These are phyloP conservation scores for Actias luna DNA, from an alignment of 2,888 invertebrate genomes.

Conservation along the genomic window DNA sequence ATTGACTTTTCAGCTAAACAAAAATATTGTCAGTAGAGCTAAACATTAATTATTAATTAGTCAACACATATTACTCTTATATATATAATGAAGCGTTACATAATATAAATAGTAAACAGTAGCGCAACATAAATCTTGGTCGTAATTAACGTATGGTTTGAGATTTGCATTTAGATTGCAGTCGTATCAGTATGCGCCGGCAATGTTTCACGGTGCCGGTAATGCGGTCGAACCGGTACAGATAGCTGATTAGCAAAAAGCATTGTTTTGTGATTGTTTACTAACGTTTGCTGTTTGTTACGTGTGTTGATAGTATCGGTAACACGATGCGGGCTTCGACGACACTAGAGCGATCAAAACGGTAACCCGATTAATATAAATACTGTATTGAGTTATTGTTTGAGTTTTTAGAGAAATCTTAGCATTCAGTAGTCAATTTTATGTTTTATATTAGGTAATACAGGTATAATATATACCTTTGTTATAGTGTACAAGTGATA, in stretches of 20 bases:
- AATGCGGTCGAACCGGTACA: conserved; percentile 31
- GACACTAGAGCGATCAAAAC: conserved; percentile 4
- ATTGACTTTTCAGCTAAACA: neutral
- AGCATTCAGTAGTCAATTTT: no score
- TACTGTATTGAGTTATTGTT: no score
- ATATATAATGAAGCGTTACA: neutral
- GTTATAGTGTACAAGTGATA: no score
- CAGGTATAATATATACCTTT: no score
- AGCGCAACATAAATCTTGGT: conserved; percentile 47
- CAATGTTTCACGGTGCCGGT: conserved; percentile 49
- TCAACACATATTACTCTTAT: neutral
- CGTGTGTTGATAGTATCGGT: conserved; percentile 32
- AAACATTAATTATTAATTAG: conserved; percentile 12
- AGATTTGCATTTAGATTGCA: conserved; percentile 69
- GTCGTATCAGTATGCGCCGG: conserved; percentile 59
- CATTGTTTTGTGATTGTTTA: conserved; percentile 30
- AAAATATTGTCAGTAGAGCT: neutral
- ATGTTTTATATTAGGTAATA: no score
- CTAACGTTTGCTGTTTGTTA: conserved; percentile 34
- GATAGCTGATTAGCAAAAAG: conserved; percentile 66
- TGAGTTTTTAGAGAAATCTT: no score
- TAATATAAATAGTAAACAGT: conserved; percentile 12
- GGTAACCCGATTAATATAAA: neutral
- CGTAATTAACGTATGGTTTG: conserved; percentile 58
- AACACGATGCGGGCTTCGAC: conserved; percentile 41